A percentile compares a stretch with the other conserved stretches of the same genome.
Conservation (phyloP, 2,888 invertebrate species). For the Drosophila pseudotakahashii region DNA sequence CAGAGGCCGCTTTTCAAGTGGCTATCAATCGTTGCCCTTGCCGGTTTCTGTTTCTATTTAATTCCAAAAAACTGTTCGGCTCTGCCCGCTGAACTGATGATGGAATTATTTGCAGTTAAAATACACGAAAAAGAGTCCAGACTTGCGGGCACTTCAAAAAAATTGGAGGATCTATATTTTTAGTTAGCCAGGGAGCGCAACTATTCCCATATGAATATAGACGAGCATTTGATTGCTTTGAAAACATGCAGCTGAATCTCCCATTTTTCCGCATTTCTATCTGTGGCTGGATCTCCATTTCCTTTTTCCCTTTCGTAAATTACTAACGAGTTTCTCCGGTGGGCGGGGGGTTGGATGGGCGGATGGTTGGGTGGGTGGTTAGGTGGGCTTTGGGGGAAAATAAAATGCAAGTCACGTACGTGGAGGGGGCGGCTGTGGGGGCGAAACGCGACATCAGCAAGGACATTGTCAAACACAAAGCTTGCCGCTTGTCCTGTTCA, state of each 20-base stretch:
- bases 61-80: constrained; percentile 11
- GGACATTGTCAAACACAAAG: constrained; percentile 78
- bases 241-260: constrained; percentile 47
- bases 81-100: constrained; percentile 54
- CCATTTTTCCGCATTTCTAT: constrained; percentile 31
- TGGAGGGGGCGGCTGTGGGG: constrained; percentile 26
- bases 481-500: constrained; percentile 50
- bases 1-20: constrained; percentile 64
- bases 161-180: constrained; percentile 46
- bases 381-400: constrained; percentile 47
- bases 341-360: constrained; percentile 22
- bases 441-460: constrained; percentile 70
- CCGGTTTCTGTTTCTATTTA: constrained; percentile 51
- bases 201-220: constrained; percentile 66
- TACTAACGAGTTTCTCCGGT: constrained; percentile 75
- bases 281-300: constrained; percentile 16
- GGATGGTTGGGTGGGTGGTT: background rate
- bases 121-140: constrained; percentile 22
- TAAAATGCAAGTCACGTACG: constrained; percentile 77
- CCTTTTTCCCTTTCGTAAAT: constrained; percentile 63
- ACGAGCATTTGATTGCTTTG: constrained; percentile 74
- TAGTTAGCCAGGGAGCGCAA: constrained; percentile 41
- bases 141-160: constrained; percentile 20
- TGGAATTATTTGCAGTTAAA: constrained; percentile 80
- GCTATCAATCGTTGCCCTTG: constrained; percentile 76